Evolutionary conservation across 2,888 invertebrate genomes (phyloP).

Genomic region (Epirrhoe alternata): DNA sequence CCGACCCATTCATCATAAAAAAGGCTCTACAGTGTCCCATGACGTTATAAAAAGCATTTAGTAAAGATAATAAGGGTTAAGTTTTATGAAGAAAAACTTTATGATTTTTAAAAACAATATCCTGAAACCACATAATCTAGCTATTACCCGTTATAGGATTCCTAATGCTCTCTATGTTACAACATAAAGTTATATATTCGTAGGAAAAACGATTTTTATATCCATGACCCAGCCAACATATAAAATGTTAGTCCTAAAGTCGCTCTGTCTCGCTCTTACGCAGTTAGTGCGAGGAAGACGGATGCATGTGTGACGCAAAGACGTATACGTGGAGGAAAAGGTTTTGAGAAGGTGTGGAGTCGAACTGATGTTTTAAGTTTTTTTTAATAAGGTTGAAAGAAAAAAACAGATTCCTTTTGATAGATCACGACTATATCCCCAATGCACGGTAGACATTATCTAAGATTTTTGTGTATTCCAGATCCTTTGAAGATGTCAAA

Average conservation of each 20-base stretch:
- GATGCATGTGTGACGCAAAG: slow-evolving; percentile 77
- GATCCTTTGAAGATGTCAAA: too few relatives aligned
- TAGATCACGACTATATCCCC: too few relatives aligned
- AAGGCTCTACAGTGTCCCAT: too few relatives aligned
- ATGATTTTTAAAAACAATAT: slow-evolving; percentile 49
- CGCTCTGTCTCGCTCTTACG: slow-evolving; percentile 59
- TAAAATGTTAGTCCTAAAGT: slow-evolving; percentile 84
- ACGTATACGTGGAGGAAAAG: slow-evolving; percentile 64
- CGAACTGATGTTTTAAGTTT: slow-evolving; percentile 39
- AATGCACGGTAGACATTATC: too few relatives aligned
- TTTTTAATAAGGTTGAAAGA: too few relatives aligned
- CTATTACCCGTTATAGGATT: slow-evolving; percentile 72
- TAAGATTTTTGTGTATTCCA: too few relatives aligned
- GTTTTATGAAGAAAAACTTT: not conserved
- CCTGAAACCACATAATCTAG: slow-evolving; percentile 62
- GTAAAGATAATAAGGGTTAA: too few relatives aligned
- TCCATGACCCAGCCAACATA: slow-evolving; percentile 85
- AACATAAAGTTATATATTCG: slow-evolving; percentile 60
- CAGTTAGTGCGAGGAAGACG: slow-evolving; percentile 60
- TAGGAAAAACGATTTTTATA: slow-evolving; percentile 83
- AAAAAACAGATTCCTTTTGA: too few relatives aligned
- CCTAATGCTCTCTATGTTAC: slow-evolving; percentile 69
- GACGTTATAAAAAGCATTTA: too few relatives aligned
- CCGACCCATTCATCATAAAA: too few relatives aligned
- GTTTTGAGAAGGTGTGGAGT: slow-evolving; percentile 58